Base-by-base conservation (phyloP, 1,140 invertebrate genomes). In the Pseudobourletiella spinata region DNA sequence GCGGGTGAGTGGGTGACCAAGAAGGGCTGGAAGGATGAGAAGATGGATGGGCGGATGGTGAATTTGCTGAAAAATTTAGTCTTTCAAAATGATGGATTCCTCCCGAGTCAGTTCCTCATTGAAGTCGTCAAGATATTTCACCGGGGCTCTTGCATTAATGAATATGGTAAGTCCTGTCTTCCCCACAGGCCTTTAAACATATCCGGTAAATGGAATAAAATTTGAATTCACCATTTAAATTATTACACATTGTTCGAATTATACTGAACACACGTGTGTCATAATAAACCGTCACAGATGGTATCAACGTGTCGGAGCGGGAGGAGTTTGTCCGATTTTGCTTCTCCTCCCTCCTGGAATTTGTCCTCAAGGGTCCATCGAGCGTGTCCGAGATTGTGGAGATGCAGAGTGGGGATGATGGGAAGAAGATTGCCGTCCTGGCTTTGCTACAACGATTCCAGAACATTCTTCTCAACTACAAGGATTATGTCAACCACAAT, bases 261-360 rank as follows among this genome's bases (percentile, higher is more conserved):
- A n/a, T n/a, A n/a, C n/a, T n/a, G n/a, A n/a, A n/a, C n/a, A n/a
- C n/a, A n/a, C n/a, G n/a, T n/a, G n/a, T n/a, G n/a, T n/a, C n/a
- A n/a, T n/a, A n/a, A n/a, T n/a, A n/a, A n/a, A n/a, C n/a, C n/a
- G n/a, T n/a, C 73, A 48, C 73, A 88, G 88, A 92, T 70, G 86
- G 67, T 29, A 85, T 65, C 88, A 94, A 73, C 84, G 86, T 24
- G 89, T 90, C 72, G 77, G 90, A 61, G 61, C 76, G 93, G 22
- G 93, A 98, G 76, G 93, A 96, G 72, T 96, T 98, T 78, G 93
- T 94, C 22, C 88, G 94, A 73, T 89, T 88, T 0, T 98, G 95
- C 73, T 97, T 98, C 73, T 93, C 97, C 76, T 96, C 94, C 1
- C 78, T 97, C 22, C 80, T 98, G 15, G 91, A 96, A 75, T 97